Conservation (phyloP, 2,113 vertebrate genomes). For the Sminthopsis crassicaudata region DNA sequence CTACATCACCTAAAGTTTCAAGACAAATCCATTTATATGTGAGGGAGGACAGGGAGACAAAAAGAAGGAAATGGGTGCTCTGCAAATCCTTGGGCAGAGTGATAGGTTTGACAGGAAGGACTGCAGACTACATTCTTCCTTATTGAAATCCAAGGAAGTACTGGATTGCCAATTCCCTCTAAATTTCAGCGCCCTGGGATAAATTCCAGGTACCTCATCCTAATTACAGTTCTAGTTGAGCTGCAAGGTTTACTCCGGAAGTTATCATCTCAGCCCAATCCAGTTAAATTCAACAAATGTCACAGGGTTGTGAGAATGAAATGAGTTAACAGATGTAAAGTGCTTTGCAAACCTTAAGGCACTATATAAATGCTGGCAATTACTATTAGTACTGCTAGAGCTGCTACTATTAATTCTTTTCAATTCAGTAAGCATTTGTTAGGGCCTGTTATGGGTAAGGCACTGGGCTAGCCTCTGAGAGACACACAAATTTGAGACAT, state of each 20-base stretch:
- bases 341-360: constrained; percentile 2
- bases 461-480: not conserved
- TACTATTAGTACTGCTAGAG: not conserved
- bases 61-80: not conserved
- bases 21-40: not conserved
- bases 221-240: not conserved
- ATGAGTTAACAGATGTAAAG: constrained; percentile 1
- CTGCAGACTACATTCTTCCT: not conserved
- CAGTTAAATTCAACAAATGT: constrained; percentile 2
- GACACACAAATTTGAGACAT: not conserved
- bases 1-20: not conserved
- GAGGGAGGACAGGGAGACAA: not conserved
- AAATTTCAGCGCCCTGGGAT: not conserved
- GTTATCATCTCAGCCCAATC: not conserved
- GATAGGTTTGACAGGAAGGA: not conserved
- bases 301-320: not conserved
- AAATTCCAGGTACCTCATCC: not conserved
- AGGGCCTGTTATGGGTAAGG: not conserved
- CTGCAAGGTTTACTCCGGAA: not conserved
- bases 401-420: not conserved
- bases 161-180: not conserved
- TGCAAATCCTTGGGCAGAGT: not conserved
- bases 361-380: not conserved
- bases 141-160: not conserved
- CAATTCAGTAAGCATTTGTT: not conserved